These are phyloP conservation scores for Empis livida DNA, from an alignment of 2,888 invertebrate species.

Conservation along the genomic window DNA sequence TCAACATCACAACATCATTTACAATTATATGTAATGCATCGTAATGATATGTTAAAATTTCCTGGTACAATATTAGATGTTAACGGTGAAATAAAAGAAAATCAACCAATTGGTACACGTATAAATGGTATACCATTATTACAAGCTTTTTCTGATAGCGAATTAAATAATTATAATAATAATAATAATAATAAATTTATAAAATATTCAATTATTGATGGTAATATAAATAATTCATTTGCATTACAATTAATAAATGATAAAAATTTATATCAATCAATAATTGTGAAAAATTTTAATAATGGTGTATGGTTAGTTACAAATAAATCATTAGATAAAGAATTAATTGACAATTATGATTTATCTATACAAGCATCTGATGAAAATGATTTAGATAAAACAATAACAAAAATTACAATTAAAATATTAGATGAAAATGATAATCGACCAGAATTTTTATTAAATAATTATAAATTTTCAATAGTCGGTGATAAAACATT, in stretches of 20 bases:
- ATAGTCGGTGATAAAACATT: slow-evolving; percentile 48
- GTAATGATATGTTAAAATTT: slow-evolving; percentile 69
- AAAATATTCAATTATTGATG: slow-evolving; percentile 67
- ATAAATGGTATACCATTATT: slow-evolving; percentile 60
- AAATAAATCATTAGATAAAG: slow-evolving; percentile 63
- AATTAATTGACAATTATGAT: slow-evolving; percentile 55
- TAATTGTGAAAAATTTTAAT: slow-evolving; percentile 35
- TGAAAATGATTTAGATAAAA: slow-evolving; percentile 64
- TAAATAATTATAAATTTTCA: slow-evolving; percentile 64
- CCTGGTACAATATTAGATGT: slow-evolving; percentile 46
- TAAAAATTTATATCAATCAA: slow-evolving; percentile 19
- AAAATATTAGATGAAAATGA: slow-evolving; percentile 80
- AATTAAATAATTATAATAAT: slow-evolving; percentile 26
- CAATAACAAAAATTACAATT: slow-evolving; percentile 63
- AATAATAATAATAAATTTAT: slow-evolving; percentile 39
- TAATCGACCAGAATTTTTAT: slow-evolving; percentile 75
- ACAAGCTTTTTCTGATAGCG: slow-evolving; percentile 54
- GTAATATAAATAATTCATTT: slow-evolving; percentile 61
- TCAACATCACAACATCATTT: slow-evolving; percentile 67
- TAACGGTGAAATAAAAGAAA: slow-evolving; percentile 64
- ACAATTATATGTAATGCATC: slow-evolving; percentile 70
- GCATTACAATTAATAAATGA: slow-evolving; percentile 41
- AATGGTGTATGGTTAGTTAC: slow-evolving; percentile 65
- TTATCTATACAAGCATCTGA: slow-evolving; percentile 71
- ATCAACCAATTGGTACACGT: slow-evolving; percentile 55